Evolutionary conservation across 2,113 vertebrate species (phyloP), one percentile per base, ranked within the genome.

Genomic region (Polyodon spathula): DNA sequence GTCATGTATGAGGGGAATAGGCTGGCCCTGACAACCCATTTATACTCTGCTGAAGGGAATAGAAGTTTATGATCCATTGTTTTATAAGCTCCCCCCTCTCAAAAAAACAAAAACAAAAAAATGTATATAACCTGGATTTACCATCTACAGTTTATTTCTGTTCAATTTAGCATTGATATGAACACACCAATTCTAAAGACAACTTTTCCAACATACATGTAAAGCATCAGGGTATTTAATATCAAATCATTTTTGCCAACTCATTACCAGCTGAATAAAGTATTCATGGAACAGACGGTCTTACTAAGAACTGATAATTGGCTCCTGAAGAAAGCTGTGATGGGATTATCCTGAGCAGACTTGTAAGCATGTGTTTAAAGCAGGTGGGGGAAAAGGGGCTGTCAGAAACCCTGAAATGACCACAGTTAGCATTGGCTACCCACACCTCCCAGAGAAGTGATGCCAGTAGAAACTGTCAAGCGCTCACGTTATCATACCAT

Each of bases 1-100:
- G 74, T 63, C 56, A 50, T 12, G 11, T 10, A 50, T 10, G 46
- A 50, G 4, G n/a, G 5, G 11, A 50, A n/a, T 10, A 50, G 11
- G 46, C 10, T n/a, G n/a, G 7, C 5, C 8, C 11, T 50, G 1
- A 14, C n/a, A 50, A 50, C 46, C 5, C n/a, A 5, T 50, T 11
- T 14, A 50, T 10, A 12, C 46, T 14, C 11, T 5, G 4, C n/a
- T 50, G 46, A 1, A 1, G 46, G n/a, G n/a, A 14, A 5, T 50
- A 50, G n/a, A 50, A 7, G n/a, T n/a, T n/a, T n/a, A n/a, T n/a
- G n/a, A n/a, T n/a, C n/a, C n/a, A n/a, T n/a, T n/a, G n/a, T n/a
- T n/a, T n/a, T n/a, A n/a, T n/a, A n/a, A n/a, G n/a, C n/a, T n/a
- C n/a, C n/a, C n/a, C n/a, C n/a, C n/a, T n/a, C n/a, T n/a, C n/a